Conservation (phyloP, 2,888 invertebrate genomes). For the Aphidoletes aphidimyza region DNA sequence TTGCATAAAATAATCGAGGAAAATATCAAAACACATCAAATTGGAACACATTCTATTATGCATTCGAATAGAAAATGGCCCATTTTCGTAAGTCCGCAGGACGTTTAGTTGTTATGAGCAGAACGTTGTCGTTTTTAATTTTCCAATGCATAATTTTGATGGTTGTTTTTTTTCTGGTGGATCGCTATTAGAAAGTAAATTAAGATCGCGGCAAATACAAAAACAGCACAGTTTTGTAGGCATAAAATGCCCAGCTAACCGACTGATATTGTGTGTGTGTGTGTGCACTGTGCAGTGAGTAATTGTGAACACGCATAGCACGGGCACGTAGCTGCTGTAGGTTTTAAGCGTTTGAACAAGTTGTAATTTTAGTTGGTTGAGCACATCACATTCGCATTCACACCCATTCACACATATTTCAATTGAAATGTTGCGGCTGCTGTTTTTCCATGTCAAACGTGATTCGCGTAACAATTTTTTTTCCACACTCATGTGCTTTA, state of each 20-base stretch:
- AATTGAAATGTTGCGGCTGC: slow-evolving; percentile 49
- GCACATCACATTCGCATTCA: slow-evolving; percentile 43
- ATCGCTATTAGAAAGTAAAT: not conserved
- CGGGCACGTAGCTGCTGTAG: slow-evolving; percentile 4
- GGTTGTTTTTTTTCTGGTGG: not conserved
- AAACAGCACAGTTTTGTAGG: not conserved
- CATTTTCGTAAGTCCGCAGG: not conserved
- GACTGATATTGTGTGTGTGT: not conserved
- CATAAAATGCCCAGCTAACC: slow-evolving; percentile 21
- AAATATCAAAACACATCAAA: not conserved
- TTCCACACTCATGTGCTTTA: not conserved
- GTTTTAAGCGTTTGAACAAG: slow-evolving; percentile 44
- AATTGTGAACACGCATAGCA: slow-evolving; percentile 30
- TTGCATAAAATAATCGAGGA: not conserved
- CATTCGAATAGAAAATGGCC: too few relatives aligned
- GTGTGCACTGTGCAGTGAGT: slow-evolving; percentile 17
- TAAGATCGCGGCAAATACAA: not conserved
- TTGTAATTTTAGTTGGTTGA: slow-evolving; percentile 38
- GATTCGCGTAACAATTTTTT: slow-evolving; percentile 20
- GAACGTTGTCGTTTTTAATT: not conserved
- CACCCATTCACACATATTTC: slow-evolving; percentile 50
- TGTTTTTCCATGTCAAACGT: slow-evolving; percentile 51
- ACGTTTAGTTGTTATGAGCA: not conserved
- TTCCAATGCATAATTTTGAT: slow-evolving; percentile 3
- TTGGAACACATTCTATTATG: not conserved